Evolutionary conservation across 2,888 invertebrate species (phyloP).

Genomic region (Perizoma affinitatum): DNA sequence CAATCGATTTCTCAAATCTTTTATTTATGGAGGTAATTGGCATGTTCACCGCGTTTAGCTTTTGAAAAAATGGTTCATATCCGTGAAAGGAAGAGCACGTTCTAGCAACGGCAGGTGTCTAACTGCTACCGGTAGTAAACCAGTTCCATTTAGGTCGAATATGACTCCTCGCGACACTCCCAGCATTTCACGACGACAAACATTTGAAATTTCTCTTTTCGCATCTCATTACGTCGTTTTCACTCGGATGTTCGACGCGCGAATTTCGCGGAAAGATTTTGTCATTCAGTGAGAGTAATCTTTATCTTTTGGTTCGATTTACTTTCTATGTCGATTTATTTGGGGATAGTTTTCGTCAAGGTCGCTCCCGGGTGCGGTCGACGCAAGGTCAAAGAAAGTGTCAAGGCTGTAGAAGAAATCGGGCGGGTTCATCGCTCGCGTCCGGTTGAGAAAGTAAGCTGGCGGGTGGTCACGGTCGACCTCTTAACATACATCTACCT

Average conservation of each 20-base stretch:
- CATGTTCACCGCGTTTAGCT: conserved; percentile 11
- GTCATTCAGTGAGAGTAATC: conserved; percentile 78
- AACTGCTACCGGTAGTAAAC: conserved; percentile 65
- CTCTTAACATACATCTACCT: conserved; percentile 75
- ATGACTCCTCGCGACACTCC: conserved; percentile 75
- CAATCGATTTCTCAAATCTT: conserved; percentile 21
- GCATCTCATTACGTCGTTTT: conserved; percentile 81
- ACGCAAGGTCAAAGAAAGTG: conserved; percentile 81
- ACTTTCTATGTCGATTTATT: conserved; percentile 65
- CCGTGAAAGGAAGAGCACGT: conserved; percentile 53
- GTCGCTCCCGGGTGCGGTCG: conserved; percentile 59
- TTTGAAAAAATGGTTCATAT: conserved; percentile 38
- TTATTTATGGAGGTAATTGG: conserved; percentile 19
- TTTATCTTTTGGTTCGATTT: conserved; percentile 66
- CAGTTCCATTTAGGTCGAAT: conserved; percentile 75
- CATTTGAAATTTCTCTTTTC: conserved; percentile 83
- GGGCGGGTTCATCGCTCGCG: conserved; percentile 73
- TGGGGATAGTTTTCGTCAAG: conserved; percentile 64
- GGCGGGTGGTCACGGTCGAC: conserved; percentile 64
- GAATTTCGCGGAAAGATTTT: conserved; percentile 69
- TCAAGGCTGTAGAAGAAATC: conserved; percentile 83
- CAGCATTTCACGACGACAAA: conserved; percentile 78
- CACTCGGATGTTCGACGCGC: conserved; percentile 70
- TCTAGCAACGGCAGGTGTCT: conserved; percentile 48
- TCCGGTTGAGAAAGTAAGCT: conserved; percentile 78